Evolutionary conservation across 2,888 invertebrate genomes (phyloP).

Genomic region (Osedax frankpressi): DNA sequence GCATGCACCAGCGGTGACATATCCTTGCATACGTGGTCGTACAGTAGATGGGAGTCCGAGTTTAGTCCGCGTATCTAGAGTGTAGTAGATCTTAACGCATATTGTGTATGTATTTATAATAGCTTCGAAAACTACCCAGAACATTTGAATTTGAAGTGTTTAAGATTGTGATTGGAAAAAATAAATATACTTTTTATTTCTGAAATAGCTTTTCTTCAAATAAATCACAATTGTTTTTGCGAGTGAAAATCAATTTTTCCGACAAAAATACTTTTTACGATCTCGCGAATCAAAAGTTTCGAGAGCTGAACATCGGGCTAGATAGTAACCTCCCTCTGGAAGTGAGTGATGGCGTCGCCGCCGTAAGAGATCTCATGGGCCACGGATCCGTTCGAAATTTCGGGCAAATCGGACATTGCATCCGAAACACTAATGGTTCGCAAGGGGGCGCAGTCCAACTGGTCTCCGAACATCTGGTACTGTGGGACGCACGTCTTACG

Average conservation of each 20-base stretch:
- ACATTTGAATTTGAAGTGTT: too few species aligned
- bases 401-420: constrained; percentile 68
- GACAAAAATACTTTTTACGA: too few species aligned
- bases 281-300: too few species aligned
- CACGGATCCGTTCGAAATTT: constrained; percentile 60
- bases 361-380: constrained; percentile 60
- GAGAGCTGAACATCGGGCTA: too few species aligned
- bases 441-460: constrained; percentile 60
- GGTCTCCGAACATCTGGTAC: constrained; percentile 42
- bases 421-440: constrained; percentile 67
- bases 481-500: neutral
- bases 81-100: too few species aligned
- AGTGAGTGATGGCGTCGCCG: constrained; percentile 60
- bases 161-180: too few species aligned
- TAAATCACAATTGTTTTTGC: too few species aligned
- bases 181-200: too few species aligned
- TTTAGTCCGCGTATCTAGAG: constrained; percentile 54
- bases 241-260: too few species aligned
- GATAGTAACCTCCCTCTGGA: constrained; percentile 56
- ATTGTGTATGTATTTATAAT: too few species aligned
- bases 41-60: constrained; percentile 50
- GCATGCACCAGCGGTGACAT: constrained; percentile 68
- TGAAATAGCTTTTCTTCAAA: too few species aligned
- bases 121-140: too few species aligned
- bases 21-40: constrained; percentile 71